Evolutionary conservation across 2,797 vertebrate genomes (phyloP).

Genomic region (Cryptoblepharus egeriae): DNA sequence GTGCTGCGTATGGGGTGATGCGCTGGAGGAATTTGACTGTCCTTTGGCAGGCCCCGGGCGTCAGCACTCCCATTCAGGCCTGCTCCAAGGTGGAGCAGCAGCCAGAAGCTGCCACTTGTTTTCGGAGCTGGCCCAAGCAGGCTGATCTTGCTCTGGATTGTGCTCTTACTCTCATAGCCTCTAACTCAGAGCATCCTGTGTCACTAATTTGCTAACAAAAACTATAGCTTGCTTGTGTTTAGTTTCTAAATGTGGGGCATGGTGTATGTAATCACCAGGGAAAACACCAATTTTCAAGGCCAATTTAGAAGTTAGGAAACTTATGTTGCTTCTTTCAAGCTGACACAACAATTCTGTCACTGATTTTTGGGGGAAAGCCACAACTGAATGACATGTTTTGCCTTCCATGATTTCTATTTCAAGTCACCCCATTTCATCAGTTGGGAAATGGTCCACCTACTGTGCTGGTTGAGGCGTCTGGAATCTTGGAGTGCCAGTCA

Average conservation of each 20-base stretch:
- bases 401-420: slow-evolving; percentile 38
- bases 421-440: not conserved
- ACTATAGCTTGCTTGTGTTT: not conserved
- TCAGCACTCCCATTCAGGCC: too few species aligned
- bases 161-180: slow-evolving; percentile 23
- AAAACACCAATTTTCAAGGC: not conserved
- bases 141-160: too few species aligned
- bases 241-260: not conserved
- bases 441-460: slow-evolving; percentile 20
- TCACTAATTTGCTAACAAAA: slow-evolving; percentile 10
- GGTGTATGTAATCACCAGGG: not conserved
- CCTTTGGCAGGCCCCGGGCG: too few species aligned
- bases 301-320: not conserved
- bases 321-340: not conserved
- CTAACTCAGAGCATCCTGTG: slow-evolving; percentile 20
- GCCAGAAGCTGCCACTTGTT: too few species aligned
- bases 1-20: too few species aligned
- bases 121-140: too few species aligned
- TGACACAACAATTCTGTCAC: not conserved
- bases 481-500: too few species aligned
- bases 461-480: too few species aligned
- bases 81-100: too few species aligned
- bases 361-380: slow-evolving; percentile 13
- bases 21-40: too few species aligned
- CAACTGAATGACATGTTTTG: slow-evolving; percentile 32